These are phyloP conservation scores for Nezara viridula DNA, from an alignment of 2,888 invertebrate species.

Conservation along the genomic window DNA sequence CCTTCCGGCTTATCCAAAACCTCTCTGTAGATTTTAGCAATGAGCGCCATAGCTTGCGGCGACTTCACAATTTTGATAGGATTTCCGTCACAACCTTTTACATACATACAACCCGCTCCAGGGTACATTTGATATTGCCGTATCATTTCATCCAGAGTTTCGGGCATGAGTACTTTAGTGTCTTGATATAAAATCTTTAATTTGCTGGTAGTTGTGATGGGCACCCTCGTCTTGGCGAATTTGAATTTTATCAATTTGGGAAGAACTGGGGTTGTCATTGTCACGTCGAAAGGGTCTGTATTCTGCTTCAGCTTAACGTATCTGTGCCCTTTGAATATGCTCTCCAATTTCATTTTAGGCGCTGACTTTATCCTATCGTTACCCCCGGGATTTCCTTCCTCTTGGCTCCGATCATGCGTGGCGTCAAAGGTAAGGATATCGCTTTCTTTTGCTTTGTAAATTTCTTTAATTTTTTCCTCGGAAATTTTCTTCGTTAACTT, in stretches of 20 bases:
- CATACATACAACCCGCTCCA: constrained; percentile 21
- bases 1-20: neutral
- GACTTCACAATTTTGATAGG: neutral
- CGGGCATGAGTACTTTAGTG: neutral
- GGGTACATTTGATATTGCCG: constrained; percentile 1
- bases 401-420: neutral
- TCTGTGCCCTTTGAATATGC: neutral
- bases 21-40: constrained; percentile 41
- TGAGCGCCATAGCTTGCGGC: neutral
- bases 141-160: neutral
- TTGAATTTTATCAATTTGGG: neutral
- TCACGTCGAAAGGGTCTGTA: neutral
- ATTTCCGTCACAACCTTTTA: neutral
- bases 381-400: neutral
- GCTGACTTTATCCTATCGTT: neutral
- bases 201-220: neutral
- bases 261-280: neutral
- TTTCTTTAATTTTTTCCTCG: neutral
- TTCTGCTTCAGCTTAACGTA: neutral
- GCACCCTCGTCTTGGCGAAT: neutral
- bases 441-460: neutral
- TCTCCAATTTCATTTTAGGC: neutral
- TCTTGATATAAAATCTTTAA: neutral
- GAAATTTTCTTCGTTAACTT: neutral
- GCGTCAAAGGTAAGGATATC: neutral